These are phyloP conservation scores for Scaptomyza polygonia DNA, from an alignment of 2,888 invertebrate genomes.

Conservation along the genomic window DNA sequence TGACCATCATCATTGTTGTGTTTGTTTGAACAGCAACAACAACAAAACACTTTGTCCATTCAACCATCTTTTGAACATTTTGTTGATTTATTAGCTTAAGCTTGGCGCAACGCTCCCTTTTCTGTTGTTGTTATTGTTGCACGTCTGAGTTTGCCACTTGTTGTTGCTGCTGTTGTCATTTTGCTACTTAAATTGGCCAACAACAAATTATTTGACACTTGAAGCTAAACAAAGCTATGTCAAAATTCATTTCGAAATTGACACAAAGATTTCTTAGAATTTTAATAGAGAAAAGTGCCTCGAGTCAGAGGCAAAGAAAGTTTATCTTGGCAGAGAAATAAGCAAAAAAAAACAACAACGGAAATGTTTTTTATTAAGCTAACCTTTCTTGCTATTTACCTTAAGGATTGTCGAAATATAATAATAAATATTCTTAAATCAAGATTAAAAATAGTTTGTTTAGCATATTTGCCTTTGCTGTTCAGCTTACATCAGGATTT, in stretches of 20 bases:
- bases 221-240: conserved; percentile 3
- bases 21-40: conserved; percentile 22
- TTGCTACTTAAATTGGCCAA: conserved; percentile 62
- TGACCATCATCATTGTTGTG: conserved; percentile 61
- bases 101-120: conserved; percentile 36
- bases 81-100: conserved; percentile 65
- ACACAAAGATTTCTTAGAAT: conserved; percentile 5
- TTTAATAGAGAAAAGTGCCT: background rate
- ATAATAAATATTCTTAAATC: too few relatives aligned
- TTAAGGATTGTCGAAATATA: too few relatives aligned
- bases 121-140: background rate
- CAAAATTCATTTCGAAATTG: conserved; percentile 2
- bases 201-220: conserved; percentile 14
- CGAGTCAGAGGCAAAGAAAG: background rate
- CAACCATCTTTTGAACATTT: conserved; percentile 20
- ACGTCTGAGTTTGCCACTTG: conserved; percentile 22
- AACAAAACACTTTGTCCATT: conserved; percentile 44
- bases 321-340: too few relatives aligned
- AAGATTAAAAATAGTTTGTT: too few relatives aligned
- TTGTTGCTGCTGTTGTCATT: conserved; percentile 48
- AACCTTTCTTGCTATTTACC: too few relatives aligned
- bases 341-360: too few relatives aligned
- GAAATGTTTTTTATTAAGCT: too few relatives aligned
- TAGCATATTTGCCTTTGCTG: too few relatives aligned
- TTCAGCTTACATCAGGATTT: conserved; percentile 1